Conservation (phyloP, 1,140 invertebrate species). For the Brachionus rotundiformis region DNA sequence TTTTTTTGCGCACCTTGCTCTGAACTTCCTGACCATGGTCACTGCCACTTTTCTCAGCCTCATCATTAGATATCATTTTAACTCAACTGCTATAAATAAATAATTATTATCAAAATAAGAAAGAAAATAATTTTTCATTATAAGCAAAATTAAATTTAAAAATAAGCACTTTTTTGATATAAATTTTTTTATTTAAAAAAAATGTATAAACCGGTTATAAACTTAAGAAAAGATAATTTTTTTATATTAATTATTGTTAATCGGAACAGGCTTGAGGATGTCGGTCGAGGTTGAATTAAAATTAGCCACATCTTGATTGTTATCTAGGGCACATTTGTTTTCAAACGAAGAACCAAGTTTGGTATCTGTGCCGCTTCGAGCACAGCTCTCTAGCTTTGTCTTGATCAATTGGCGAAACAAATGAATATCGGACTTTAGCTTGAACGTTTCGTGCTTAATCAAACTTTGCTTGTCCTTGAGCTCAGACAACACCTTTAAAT, state of each 20-base stretch:
- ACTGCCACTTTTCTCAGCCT: neutral
- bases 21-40: too few species aligned
- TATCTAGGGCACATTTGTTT: slow-evolving; percentile 6
- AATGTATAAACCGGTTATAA: neutral
- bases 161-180: neutral
- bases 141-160: neutral
- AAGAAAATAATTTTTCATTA: neutral
- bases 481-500: slow-evolving; percentile 11
- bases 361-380: neutral
- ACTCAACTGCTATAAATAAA: neutral
- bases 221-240: neutral
- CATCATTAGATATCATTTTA: neutral
- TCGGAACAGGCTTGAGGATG: neutral
- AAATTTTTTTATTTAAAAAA: neutral
- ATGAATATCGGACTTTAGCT: neutral
- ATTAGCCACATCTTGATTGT: neutral
- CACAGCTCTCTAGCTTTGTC: neutral
- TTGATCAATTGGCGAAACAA: slow-evolving; percentile 14
- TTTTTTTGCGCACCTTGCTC: too few species aligned
- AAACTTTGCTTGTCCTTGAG: slow-evolving; percentile 25
- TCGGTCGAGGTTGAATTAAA: neutral
- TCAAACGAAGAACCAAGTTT: neutral
- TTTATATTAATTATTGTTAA: neutral
- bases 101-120: neutral
- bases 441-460: slow-evolving; percentile 11